Base-by-base conservation (phyloP, 2,797 vertebrate genomes). In the Scomberomorus guttatus region DNA sequence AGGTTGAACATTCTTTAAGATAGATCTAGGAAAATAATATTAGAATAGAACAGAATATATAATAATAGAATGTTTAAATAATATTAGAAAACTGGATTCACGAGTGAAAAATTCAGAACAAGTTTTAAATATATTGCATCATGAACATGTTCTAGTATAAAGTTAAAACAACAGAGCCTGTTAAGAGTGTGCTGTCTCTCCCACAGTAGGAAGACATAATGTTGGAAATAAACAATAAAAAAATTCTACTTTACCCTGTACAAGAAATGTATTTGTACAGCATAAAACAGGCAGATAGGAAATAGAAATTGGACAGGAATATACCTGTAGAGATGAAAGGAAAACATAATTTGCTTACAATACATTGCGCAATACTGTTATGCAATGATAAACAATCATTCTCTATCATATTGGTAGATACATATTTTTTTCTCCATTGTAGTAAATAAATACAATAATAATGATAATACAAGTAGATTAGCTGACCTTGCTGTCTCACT, bases 381-480 rank as follows among this genome's bases (percentile, higher is more conserved):
- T 66, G 3, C 48, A 64, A 46, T 72, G 24, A 58, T 56, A 71
- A 48, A 54, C 51, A 29, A 29, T 66, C 29, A 54, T 74, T 63
- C 69, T 65, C 9, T 42, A 10, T 57, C 5, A 22, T 60, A 18
- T 66, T 76, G 44, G 4, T n/a, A 37, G 39, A 9, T 58, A 13
- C 24, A 39, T 62, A 22, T 62, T 65, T 63, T 59, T 72, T 58
- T 24, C 14, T 20, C 18, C 37, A 6, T 51, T 69, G 27, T 60
- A 20, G 42, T 37, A n/a, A 52, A 69, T 52, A 44, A 62, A 32
- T 46, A 37, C 9, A 37, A 11, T 11, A 11, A 37, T 37, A 37
- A 37, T 37, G 42, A 75, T 58, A 46, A 56, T 51, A 60, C 56
- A 72, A 32, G 61, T 34, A 67, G 17, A 72, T 67, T 20, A 56